Percentiles rank a stretch among this genome's conserved stretches.
Evolutionary conservation across 2,113 vertebrate species (phyloP).

Genomic region (Ptilonorhynchus violaceus): DNA sequence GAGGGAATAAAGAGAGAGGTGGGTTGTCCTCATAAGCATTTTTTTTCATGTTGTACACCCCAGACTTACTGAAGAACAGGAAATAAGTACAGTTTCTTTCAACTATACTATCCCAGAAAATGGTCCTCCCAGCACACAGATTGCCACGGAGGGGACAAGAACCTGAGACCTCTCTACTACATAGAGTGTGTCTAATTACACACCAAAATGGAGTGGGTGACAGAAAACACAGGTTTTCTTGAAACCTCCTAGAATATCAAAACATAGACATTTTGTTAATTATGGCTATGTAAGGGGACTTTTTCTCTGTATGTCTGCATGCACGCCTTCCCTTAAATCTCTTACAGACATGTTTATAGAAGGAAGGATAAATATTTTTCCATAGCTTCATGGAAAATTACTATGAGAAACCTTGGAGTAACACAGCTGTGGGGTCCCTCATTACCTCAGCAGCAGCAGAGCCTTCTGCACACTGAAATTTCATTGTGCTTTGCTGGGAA

Average conservation of each 20-base stretch:
- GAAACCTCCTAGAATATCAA: background rate
- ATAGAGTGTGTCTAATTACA: background rate
- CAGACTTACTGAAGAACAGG: background rate
- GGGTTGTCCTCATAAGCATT: background rate
- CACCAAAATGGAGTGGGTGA: background rate
- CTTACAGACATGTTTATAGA: constrained; percentile 56
- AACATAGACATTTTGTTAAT: constrained; percentile 26
- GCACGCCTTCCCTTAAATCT: constrained; percentile 38
- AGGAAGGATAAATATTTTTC: constrained; percentile 67
- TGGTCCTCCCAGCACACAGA: accelerated
- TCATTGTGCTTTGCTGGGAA: background rate
- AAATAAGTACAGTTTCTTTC: background rate
- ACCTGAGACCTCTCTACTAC: background rate
- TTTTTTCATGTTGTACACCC: background rate
- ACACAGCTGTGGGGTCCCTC: constrained; percentile 52
- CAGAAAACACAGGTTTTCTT: background rate
- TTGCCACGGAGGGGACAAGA: background rate
- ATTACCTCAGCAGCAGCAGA: constrained; percentile 32
- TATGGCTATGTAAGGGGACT: constrained; percentile 16
- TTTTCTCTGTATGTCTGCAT: background rate
- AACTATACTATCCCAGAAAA: background rate
- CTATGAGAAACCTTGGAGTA: constrained; percentile 49
- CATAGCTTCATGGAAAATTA: constrained; percentile 66
- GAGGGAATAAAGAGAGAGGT: background rate
- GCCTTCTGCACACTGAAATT: background rate